Percentiles rank a stretch among this genome's conserved stretches.
phyloP scores from a whole-genome alignment of 2,888 invertebrate species.

The Hypomecis atomaria region DNA sequence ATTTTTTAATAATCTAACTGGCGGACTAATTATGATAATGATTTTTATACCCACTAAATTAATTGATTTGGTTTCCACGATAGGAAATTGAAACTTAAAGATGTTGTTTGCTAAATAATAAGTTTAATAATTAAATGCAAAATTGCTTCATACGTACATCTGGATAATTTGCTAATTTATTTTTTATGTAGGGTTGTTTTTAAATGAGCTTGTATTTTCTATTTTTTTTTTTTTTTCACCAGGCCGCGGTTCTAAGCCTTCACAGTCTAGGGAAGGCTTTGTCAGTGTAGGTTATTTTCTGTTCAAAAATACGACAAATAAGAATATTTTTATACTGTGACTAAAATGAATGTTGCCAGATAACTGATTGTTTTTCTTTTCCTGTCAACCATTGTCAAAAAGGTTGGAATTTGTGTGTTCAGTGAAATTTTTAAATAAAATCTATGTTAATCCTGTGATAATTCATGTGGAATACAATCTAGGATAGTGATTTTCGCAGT shows the following conservation, averaged over 20 bases:
- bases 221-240: no score
- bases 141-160: no score
- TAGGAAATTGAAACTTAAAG: no score
- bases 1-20: no score
- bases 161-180: no score
- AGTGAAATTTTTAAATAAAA: conserved; percentile 60
- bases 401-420: conserved; percentile 74
- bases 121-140: no score
- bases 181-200: no score
- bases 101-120: no score
- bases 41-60: no score
- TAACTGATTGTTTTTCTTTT: conserved; percentile 67
- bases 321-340: conserved; percentile 37
- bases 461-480: conserved; percentile 41
- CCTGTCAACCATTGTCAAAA: conserved; percentile 81
- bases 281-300: not conserved
- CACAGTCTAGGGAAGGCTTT: not conserved
- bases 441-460: conserved; percentile 65
- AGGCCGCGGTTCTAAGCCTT: not conserved
- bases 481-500: conserved; percentile 57
- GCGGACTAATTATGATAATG: no score
- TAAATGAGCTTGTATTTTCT: no score
- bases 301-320: conserved; percentile 7
- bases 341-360: conserved; percentile 55
- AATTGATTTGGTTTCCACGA: no score